Base-by-base conservation (phyloP, 2,113 vertebrate genomes). In the Ictidomys tridecemlineatus region DNA sequence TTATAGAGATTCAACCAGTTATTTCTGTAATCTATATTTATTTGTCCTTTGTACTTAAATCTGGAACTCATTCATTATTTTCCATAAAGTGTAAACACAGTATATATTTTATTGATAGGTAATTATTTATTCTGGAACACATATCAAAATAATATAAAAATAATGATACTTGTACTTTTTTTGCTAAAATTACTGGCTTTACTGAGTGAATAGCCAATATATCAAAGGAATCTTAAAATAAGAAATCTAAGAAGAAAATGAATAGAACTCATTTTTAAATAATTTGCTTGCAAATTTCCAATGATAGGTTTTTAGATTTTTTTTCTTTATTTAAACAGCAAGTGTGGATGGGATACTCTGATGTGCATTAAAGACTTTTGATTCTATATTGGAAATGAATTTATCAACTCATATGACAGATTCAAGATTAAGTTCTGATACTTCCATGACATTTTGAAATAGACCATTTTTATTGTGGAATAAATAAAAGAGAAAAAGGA, bases 371-470 rank as follows among this genome's bases (percentile, higher is more conserved):
- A 89, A 93, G 91, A 84, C 69, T 20, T 30, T 10, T 18, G 85
- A 72, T 92, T 39, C 30, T 96, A 45, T 85, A 85, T 93, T 97
- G 96, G 84, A 95, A 98, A 96, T 98, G 97, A 98, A 98, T 98
- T 95, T 98, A 0, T 97, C 97, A 97, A 95, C 80, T 97, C 72
- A 53, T 97, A 93, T 97, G 96, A 97, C 98, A 98, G 95, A 97
- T 98, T 96, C 87, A 96, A 98, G 98, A 98, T 98, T 98, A 98
- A 98, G 95, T 98, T 98, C 96, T 98, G 96, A 97, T 85, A 97
- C 82, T 96, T 96, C 91, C 82, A 58, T 98, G 98, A 97, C 98
- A 99, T 98, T 98, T 99, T 97, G 93, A 98, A 98, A 95, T 96
- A 98, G 97, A 97, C 96, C 78, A 96, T 98, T 98, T 98, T 93